Conservation (phyloP, 2,113 vertebrate genomes). For the Chlamydotis undulata region DNA sequence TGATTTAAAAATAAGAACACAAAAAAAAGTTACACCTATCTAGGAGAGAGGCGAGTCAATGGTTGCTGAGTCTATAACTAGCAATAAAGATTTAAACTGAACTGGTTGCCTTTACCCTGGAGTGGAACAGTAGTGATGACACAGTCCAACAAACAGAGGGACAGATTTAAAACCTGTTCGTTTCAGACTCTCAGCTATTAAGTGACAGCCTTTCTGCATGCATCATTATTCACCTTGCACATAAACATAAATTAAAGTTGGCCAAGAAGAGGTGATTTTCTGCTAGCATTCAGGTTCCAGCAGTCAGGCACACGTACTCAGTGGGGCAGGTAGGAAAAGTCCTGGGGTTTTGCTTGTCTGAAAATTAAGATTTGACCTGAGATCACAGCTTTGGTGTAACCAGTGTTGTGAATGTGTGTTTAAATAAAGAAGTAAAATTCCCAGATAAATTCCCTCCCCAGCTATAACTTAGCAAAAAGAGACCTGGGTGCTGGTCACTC, state of each 20-base stretch:
- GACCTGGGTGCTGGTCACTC: background rate
- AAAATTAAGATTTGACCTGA: background rate
- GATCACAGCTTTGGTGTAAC: background rate
- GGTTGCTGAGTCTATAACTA: background rate
- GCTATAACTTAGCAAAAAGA: background rate
- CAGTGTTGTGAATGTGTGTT: background rate
- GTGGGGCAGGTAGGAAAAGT: background rate
- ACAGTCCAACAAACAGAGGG: background rate
- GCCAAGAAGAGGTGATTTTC: background rate
- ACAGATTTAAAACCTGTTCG: background rate
- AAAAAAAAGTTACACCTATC: background rate
- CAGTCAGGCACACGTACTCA: fast-evolving
- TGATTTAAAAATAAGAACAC: background rate
- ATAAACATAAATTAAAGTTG: background rate
- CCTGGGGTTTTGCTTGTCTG: background rate
- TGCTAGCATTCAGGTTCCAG: background rate
- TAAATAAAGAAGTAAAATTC: background rate
- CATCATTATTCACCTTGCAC: background rate
- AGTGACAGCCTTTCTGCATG: background rate
- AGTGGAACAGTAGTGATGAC: fast-evolving
- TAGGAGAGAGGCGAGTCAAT: background rate
- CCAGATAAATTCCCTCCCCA: background rate
- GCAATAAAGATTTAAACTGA: background rate
- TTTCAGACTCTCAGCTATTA: background rate
- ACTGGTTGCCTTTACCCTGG: background rate